A percentile compares a stretch with the other conserved stretches of the same genome.
Conservation (phyloP, 2,797 vertebrate genomes). For the Neosalanx taihuensis region DNA sequence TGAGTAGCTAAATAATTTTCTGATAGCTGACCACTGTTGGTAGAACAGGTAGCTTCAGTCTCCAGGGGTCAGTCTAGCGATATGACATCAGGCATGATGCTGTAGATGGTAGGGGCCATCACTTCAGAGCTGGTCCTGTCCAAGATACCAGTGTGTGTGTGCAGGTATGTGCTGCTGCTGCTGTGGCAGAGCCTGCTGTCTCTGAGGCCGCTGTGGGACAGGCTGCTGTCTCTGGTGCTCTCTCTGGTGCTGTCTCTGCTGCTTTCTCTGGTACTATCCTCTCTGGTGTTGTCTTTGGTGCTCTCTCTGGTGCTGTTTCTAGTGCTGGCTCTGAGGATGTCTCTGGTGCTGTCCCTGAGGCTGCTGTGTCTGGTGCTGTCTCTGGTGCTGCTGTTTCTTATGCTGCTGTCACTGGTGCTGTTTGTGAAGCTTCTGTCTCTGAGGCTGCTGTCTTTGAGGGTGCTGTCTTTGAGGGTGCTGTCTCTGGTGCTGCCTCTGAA, state of each 20-base stretch:
- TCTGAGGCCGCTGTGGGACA: conserved; percentile 87
- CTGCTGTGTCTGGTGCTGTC: conserved; percentile 26
- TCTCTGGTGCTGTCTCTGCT: conserved; percentile 75
- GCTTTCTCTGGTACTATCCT: too few species aligned
- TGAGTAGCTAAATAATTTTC: conserved; percentile 11
- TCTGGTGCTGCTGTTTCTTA: too few species aligned
- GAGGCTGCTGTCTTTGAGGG: too few species aligned
- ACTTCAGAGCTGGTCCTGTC: conserved; percentile 77
- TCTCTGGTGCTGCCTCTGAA: too few species aligned
- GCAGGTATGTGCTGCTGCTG: conserved; percentile 54
- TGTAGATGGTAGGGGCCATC: conserved; percentile 84
- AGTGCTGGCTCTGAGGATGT: too few species aligned
- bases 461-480: too few species aligned
- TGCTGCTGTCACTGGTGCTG: too few species aligned
- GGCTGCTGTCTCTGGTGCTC: conserved; percentile 88
- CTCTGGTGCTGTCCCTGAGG: too few species aligned
- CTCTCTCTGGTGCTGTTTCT: too few species aligned
- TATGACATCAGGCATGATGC: conserved; percentile 93
- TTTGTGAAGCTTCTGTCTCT: too few species aligned
- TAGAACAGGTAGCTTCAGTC: neutral
- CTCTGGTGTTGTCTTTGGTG: too few species aligned
- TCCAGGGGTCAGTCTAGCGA: conserved; percentile 88
- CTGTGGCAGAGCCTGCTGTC: conserved; percentile 78
- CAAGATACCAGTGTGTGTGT: conserved; percentile 58
- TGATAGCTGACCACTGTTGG: neutral